phyloP scores from a whole-genome alignment of 2,888 invertebrate species.

The Eulithis prunata region DNA sequence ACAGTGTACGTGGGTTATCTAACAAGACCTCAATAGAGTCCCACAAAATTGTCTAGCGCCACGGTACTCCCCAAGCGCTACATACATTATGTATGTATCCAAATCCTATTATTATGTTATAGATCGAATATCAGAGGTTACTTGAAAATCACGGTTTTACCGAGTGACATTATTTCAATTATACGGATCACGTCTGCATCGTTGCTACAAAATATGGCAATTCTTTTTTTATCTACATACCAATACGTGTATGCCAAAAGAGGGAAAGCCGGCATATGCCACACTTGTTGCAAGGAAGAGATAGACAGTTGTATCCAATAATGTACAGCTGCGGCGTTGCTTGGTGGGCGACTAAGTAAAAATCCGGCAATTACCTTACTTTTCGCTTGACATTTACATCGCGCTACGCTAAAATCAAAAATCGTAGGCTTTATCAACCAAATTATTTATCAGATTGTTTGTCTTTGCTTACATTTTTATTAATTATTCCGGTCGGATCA shows the following conservation, averaged over 20 bases:
- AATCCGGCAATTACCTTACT: too few relatives aligned
- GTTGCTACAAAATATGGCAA: too few relatives aligned
- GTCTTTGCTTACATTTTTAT: neutral
- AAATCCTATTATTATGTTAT: neutral
- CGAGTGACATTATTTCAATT: neutral
- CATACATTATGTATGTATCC: slow-evolving; percentile 1
- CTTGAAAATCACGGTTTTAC: neutral
- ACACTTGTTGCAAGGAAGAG: too few relatives aligned
- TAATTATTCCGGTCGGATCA: slow-evolving; percentile 18
- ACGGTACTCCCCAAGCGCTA: neutral
- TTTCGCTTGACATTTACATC: too few relatives aligned
- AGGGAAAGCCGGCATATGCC: too few relatives aligned
- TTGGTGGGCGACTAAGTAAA: too few relatives aligned
- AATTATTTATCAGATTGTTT: neutral
- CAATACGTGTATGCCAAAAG: too few relatives aligned
- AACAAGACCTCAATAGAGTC: neutral
- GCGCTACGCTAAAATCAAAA: neutral
- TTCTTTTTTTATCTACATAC: too few relatives aligned
- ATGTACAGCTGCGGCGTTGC: too few relatives aligned
- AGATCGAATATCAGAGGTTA: neutral
- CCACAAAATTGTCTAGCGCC: slow-evolving; percentile 1
- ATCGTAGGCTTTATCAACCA: too few relatives aligned
- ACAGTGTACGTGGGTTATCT: neutral
- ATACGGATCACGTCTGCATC: too few relatives aligned
- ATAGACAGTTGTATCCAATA: too few relatives aligned